These are phyloP conservation scores for Charadrius vociferus DNA, from an alignment of 2,113 vertebrate species.

Conservation along the genomic window DNA sequence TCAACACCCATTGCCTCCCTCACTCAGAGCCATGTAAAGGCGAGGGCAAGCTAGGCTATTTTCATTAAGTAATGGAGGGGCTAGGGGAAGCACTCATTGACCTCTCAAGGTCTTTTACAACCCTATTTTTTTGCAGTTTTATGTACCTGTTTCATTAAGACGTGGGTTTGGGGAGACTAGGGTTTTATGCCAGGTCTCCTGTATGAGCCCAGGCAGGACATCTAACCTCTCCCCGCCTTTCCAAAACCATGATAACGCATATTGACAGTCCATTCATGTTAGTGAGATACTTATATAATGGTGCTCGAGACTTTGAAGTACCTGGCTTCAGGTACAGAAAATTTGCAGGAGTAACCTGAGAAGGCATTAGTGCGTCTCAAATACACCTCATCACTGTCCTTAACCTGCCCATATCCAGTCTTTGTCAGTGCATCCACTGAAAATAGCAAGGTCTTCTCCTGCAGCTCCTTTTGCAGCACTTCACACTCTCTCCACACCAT, in stretches of 20 bases:
- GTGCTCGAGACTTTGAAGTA: not conserved
- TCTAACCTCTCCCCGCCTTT: not conserved
- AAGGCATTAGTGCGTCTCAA: not conserved
- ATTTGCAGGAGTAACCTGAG: not conserved
- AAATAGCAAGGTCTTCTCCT: not conserved
- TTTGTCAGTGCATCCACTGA: no score
- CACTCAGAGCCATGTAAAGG: not conserved
- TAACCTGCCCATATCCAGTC: not conserved
- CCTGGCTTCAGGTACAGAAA: not conserved
- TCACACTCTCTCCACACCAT: not conserved
- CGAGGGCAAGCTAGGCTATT: not conserved
- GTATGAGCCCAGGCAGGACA: not conserved
- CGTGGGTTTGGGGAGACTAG: accelerated
- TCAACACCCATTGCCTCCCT: not conserved
- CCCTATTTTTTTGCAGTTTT: not conserved
- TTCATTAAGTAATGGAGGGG: not conserved
- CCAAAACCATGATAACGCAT: not conserved
- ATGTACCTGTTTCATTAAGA: not conserved
- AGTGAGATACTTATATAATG: not conserved
- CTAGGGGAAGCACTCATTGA: not conserved
- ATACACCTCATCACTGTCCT: not conserved
- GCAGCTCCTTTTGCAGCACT: not conserved
- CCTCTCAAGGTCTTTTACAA: not conserved
- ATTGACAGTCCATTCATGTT: not conserved
- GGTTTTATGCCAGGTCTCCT: not conserved